Base-by-base conservation (phyloP, 2,113 vertebrate genomes). In the Diphyllodes magnificus region DNA sequence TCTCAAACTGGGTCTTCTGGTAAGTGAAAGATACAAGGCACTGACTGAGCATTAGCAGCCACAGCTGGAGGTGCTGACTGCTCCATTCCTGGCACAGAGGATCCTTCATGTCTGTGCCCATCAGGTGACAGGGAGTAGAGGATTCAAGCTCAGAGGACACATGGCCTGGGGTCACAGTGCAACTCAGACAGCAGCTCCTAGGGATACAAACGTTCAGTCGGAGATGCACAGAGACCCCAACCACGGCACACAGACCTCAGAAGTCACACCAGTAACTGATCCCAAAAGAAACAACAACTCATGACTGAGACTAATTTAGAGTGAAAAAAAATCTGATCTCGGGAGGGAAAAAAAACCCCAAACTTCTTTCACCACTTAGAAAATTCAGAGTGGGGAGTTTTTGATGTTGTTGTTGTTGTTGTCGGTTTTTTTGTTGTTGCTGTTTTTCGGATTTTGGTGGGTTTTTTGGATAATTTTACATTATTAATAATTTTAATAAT, bases 181-280 rank as follows among this genome's bases (percentile, higher is more conserved):
- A 69, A 33, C 69, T 21, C 31, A 50, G 40, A 30, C 0, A 28
- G 39, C 56, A 88, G 24, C 13, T 37, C 9, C n/a, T 25, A 0
- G 1, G 54, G 45, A 54, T 11, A 63, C 13, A 53, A 28, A 35
- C 5, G 1, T 18, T 20, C 17, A 75, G 6, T 1, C 20, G 12
- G 18, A 35, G 13, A 54, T 60, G 59, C 50, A 78, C 40, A 64
- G 27, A 69, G 14, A 63, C 59, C 53, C 23, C 25, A 69, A 13
- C 24, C 51, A 27, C 0, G 0, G 16, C 53, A 53, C 10, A 54
- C 19, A 0, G 0, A 44, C 17, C 30, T 39, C 37, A 24, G 50
- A 64, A 59, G 10, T 11, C 40, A 15, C 71, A 64, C 8, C 50
- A 49, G 33, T 3, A 81, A 71, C 40, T 42, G 11, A 30, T 10